These are phyloP conservation scores for Amazona guildingii DNA, from an alignment of 2,113 vertebrate genomes.

Conservation along the genomic window DNA sequence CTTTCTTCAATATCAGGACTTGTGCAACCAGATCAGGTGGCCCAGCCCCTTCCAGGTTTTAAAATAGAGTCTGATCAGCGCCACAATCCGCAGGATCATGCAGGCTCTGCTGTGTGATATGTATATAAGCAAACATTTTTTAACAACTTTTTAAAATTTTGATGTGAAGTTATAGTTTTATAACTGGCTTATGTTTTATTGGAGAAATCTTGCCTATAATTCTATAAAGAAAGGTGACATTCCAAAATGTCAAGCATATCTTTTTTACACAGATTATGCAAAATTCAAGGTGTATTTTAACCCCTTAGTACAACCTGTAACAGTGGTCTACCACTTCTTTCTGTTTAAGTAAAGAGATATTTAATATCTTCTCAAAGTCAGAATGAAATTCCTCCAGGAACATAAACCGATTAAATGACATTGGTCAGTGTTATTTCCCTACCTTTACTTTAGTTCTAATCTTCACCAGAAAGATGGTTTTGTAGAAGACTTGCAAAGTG, in stretches of 20 bases:
- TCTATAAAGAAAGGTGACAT: constrained; percentile 87
- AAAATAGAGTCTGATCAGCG: constrained; percentile 78
- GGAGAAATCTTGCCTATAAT: constrained; percentile 87
- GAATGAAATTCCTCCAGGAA: constrained; percentile 72
- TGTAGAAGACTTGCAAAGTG: constrained; percentile 68
- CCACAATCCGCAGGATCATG: constrained; percentile 73
- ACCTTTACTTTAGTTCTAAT: constrained; percentile 67
- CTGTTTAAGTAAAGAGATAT: constrained; percentile 78
- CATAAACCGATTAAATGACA: constrained; percentile 56
- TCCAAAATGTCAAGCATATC: constrained; percentile 86
- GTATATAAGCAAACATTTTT: constrained; percentile 82
- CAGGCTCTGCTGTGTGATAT: constrained; percentile 79
- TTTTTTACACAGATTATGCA: constrained; percentile 89
- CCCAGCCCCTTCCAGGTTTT: constrained; percentile 70
- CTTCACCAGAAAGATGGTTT: constrained; percentile 65
- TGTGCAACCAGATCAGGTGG: constrained; percentile 69
- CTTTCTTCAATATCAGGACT: constrained; percentile 71
- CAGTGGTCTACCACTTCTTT: constrained; percentile 83
- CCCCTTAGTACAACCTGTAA: constrained; percentile 83
- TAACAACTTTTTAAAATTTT: constrained; percentile 85
- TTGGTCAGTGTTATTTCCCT: constrained; percentile 70
- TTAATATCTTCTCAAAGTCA: constrained; percentile 76
- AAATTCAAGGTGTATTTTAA: constrained; percentile 85
- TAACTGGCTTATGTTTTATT: constrained; percentile 88
- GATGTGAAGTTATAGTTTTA: constrained; percentile 90